Evolutionary conservation across 2,113 vertebrate genomes (phyloP).

Genomic region (Porphyrio hochstetteri): DNA sequence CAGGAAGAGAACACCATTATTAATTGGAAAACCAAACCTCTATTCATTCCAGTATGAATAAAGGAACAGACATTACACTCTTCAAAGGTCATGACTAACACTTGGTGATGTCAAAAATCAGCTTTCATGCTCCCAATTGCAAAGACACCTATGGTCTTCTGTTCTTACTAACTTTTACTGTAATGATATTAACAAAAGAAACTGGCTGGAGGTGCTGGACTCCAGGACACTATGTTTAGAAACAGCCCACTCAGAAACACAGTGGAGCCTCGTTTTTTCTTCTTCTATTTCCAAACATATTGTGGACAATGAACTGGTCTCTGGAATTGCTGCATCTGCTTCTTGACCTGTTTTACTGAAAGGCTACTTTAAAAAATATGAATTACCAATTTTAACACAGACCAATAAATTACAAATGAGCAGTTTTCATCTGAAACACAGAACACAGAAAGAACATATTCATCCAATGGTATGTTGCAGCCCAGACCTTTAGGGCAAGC

Average conservation of each 20-base stretch:
- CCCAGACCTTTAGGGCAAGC: neutral
- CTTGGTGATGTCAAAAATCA: neutral
- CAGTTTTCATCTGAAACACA: neutral
- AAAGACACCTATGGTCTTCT: neutral
- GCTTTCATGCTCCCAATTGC: neutral
- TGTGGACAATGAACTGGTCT: neutral
- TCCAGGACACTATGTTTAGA: neutral
- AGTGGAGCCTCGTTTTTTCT: neutral
- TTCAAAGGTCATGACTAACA: neutral
- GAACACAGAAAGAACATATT: neutral
- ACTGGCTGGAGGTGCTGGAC: neutral
- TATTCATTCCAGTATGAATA: neutral
- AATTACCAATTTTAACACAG: neutral
- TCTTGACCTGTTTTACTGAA: slow-evolving; percentile 10
- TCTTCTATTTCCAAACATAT: neutral
- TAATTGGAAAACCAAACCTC: neutral
- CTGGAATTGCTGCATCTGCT: neutral
- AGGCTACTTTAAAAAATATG: neutral
- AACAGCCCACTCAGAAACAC: neutral
- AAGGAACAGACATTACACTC: neutral
- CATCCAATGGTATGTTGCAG: neutral
- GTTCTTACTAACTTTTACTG: neutral
- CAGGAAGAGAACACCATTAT: neutral
- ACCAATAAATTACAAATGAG: neutral
- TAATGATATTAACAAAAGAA: neutral